Conservation (phyloP, 2,113 vertebrate genomes). For the Microcebus jonahi region DNA sequence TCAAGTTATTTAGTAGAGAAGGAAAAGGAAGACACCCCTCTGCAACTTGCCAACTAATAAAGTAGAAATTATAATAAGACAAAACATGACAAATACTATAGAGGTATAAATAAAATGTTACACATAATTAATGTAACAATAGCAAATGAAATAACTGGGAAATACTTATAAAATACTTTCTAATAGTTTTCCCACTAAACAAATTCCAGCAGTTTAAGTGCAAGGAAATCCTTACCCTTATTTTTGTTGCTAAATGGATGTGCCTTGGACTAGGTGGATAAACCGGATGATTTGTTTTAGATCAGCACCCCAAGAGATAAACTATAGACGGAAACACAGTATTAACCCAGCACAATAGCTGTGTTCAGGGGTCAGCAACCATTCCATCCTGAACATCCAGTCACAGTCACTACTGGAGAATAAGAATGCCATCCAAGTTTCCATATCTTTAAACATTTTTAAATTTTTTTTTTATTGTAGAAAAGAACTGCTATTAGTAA, state of each 20-base stretch:
- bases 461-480: conserved; percentile 33
- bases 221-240: conserved; percentile 62
- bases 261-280: conserved; percentile 59
- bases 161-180: conserved; percentile 48
- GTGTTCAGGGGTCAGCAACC: conserved; percentile 82
- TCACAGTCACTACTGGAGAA: conserved; percentile 36
- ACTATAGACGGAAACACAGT: conserved; percentile 79
- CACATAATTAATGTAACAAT: background rate
- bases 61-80: conserved; percentile 34
- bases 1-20: conserved; percentile 9
- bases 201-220: conserved; percentile 31
- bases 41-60: background rate
- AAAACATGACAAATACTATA: background rate
- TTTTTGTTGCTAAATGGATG: conserved; percentile 62
- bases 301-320: conserved; percentile 53
- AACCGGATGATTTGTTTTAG: conserved; percentile 75
- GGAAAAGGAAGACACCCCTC: background rate
- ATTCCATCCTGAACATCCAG: conserved; percentile 84
- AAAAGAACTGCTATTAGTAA: conserved; percentile 43
- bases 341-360: conserved; percentile 82
- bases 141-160: conserved; percentile 15
- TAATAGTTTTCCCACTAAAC: conserved; percentile 14
- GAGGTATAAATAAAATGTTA: conserved; percentile 36
- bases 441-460: conserved; percentile 57
- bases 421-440: conserved; percentile 78